Evolutionary conservation across 2,113 vertebrate species (phyloP).

Genomic region (Equus przewalskii): DNA sequence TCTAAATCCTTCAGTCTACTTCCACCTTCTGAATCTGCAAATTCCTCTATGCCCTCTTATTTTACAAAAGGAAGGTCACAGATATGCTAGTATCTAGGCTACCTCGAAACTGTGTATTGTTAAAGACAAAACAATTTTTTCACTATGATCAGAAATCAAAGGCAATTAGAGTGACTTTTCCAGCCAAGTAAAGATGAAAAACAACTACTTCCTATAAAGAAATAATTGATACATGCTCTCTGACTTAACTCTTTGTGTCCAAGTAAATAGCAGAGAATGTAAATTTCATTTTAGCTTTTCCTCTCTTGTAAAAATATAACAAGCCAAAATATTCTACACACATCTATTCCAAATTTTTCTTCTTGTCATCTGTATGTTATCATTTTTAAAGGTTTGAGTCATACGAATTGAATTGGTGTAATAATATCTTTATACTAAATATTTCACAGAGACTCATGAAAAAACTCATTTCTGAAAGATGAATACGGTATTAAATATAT

Average conservation of each 20-base stretch:
- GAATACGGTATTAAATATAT: constrained; percentile 13
- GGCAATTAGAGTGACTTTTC: neutral
- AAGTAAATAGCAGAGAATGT: neutral
- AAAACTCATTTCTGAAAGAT: constrained; percentile 41
- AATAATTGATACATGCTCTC: neutral
- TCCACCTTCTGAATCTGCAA: neutral
- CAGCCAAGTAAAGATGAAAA: constrained; percentile 4
- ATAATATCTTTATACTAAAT: neutral
- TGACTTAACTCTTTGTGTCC: constrained; percentile 29
- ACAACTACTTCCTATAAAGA: neutral
- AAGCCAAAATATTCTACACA: constrained; percentile 28
- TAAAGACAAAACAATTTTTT: neutral
- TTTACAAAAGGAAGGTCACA: neutral
- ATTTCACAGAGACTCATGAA: neutral
- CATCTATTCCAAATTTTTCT: neutral
- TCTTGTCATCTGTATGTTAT: neutral
- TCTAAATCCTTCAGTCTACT: constrained; percentile 56
- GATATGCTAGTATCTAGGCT: neutral
- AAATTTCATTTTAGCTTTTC: constrained; percentile 14
- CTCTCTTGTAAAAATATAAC: constrained; percentile 24
- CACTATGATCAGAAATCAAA: constrained; percentile 31
- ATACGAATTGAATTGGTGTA: neutral
- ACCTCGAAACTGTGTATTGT: neutral
- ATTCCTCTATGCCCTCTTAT: neutral
- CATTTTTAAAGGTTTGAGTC: neutral